Evolutionary conservation across 2,113 vertebrate genomes (phyloP).

Genomic region (Peucedramus taeniatus): DNA sequence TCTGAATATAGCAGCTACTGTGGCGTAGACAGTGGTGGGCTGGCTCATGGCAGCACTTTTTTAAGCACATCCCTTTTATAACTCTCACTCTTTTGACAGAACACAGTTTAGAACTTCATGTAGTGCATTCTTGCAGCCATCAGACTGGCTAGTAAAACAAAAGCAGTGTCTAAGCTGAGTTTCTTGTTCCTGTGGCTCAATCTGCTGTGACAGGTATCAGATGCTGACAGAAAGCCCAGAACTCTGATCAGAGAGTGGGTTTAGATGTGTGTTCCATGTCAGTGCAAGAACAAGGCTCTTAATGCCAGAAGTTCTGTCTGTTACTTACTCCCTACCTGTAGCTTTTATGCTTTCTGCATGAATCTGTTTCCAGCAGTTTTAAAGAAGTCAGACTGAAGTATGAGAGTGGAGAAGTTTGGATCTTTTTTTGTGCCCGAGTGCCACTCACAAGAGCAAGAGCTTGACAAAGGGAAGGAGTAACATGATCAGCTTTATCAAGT

Average conservation of each 20-base stretch:
- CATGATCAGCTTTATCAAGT: neutral
- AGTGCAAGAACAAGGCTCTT: neutral
- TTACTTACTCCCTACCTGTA: neutral
- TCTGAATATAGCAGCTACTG: neutral
- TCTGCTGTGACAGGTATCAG: neutral
- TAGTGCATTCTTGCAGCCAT: neutral
- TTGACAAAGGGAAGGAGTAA: neutral
- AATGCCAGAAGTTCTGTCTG: neutral
- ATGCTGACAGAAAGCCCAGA: neutral
- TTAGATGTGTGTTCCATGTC: neutral
- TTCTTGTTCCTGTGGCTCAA: neutral
- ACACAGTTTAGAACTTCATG: neutral
- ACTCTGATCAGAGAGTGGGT: neutral
- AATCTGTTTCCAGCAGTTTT: neutral
- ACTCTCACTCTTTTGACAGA: neutral
- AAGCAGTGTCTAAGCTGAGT: neutral
- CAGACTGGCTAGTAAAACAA: neutral
- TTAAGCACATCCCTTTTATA: neutral
- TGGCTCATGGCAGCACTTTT: neutral
- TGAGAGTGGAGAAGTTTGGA: neutral
- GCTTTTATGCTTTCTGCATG: neutral
- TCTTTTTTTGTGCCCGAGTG: neutral
- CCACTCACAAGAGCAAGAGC: neutral
- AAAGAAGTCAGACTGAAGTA: neutral
- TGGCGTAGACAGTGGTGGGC: neutral